Evolutionary conservation across 2,888 invertebrate genomes (phyloP).

Genomic region (Microplitis manilae): DNA sequence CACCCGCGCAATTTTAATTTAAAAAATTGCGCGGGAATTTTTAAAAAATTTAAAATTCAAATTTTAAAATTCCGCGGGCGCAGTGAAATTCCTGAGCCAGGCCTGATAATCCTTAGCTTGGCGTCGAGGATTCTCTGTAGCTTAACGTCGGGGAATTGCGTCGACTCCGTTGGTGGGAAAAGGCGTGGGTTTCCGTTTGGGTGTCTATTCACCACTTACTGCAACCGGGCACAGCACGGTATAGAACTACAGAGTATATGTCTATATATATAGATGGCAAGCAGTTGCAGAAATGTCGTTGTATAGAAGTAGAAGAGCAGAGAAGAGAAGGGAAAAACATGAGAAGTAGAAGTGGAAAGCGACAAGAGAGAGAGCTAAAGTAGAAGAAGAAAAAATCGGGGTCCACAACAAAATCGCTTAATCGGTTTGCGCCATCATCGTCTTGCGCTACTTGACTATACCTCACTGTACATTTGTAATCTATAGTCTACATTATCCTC

Average conservation of each 20-base stretch:
- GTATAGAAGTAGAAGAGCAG: neutral
- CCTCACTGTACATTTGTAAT: no score
- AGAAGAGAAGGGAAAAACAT: slow-evolving; percentile 50
- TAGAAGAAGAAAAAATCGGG: slow-evolving; percentile 66
- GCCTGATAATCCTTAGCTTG: slow-evolving; percentile 21
- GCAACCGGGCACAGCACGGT: slow-evolving; percentile 56
- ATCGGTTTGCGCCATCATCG: slow-evolving; percentile 71
- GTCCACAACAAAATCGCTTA: slow-evolving; percentile 72
- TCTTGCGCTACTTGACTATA: slow-evolving; percentile 51
- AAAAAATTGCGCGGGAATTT: neutral
- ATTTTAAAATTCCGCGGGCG: neutral
- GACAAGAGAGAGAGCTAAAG: slow-evolving; percentile 52
- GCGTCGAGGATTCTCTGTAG: slow-evolving; percentile 7
- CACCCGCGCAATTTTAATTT: slow-evolving; percentile 8
- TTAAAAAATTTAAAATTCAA: no score
- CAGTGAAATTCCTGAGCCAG: neutral
- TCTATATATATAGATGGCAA: no score
- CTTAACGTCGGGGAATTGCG: slow-evolving; percentile 20
- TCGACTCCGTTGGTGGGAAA: slow-evolving; percentile 44
- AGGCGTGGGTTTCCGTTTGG: slow-evolving; percentile 61
- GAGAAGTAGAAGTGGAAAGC: slow-evolving; percentile 68
- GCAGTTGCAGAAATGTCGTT: no score
- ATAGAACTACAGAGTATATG: neutral
- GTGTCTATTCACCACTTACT: slow-evolving; percentile 61
- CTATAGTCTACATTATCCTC: no score